A percentile compares a stretch with the other conserved stretches of the same genome.
Conservation (phyloP, 1,140 invertebrate species). For the Hormaphis cornu region DNA sequence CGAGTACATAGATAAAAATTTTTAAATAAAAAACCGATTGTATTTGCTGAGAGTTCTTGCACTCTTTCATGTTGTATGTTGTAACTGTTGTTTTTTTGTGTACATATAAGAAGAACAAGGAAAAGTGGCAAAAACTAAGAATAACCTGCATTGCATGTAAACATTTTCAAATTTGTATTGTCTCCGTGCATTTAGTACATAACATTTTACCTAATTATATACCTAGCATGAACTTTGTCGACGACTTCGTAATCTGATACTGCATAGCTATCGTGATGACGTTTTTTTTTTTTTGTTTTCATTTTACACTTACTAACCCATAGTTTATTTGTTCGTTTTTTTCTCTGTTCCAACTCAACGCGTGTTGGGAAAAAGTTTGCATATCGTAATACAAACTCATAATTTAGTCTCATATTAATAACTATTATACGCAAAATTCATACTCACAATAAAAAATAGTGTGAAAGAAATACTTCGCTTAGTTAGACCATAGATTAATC, state of each 20-base stretch:
- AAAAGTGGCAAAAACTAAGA: too few relatives aligned
- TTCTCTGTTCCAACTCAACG: neutral
- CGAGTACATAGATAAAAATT: too few relatives aligned
- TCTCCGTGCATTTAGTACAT: neutral
- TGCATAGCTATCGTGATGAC: too few relatives aligned
- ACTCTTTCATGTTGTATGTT: too few relatives aligned
- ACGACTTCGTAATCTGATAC: neutral
- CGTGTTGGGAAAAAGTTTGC: neutral
- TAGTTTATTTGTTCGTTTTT: neutral
- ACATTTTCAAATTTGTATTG: slow-evolving; percentile 1
- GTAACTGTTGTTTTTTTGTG: too few relatives aligned
- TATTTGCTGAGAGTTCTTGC: too few relatives aligned
- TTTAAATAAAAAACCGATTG: too few relatives aligned
- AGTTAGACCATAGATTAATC: slow-evolving; percentile 18
- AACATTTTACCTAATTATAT: too few relatives aligned
- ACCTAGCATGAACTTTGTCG: neutral
- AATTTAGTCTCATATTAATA: neutral
- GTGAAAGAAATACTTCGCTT: slow-evolving; percentile 19
- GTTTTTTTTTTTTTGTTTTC: neutral
- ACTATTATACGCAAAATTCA: too few relatives aligned
- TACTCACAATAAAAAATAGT: neutral
- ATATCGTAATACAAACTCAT: neutral
- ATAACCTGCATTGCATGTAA: slow-evolving; percentile 4
- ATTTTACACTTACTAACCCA: neutral
- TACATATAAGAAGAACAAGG: too few relatives aligned